A percentile compares a stretch with the other conserved stretches of the same genome.
Evolutionary conservation across 2,113 vertebrate genomes (phyloP).

Genomic region (Gnathonemus longibarbis): DNA sequence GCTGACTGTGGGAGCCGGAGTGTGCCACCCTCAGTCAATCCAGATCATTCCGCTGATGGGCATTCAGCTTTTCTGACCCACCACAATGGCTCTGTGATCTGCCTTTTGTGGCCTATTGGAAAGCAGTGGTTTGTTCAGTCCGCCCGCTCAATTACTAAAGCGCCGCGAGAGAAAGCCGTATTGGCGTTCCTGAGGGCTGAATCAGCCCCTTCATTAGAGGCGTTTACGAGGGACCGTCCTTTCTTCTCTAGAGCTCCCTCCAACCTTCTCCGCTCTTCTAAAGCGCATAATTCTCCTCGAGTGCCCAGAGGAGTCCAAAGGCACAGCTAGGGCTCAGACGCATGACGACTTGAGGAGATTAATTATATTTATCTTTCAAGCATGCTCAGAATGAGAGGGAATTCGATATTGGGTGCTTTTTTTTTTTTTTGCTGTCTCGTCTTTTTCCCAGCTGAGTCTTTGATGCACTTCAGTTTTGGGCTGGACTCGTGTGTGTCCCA

Average conservation of each 20-base stretch:
- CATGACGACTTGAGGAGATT: conserved; percentile 89
- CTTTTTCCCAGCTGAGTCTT: conserved; percentile 53
- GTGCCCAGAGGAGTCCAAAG: conserved; percentile 76
- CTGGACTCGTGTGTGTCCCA: conserved; percentile 53
- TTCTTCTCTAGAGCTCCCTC: conserved; percentile 68
- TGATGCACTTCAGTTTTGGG: conserved; percentile 65
- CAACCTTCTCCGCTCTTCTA: conserved; percentile 89
- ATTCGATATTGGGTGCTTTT: conserved; percentile 51
- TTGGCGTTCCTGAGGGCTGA: conserved; percentile 87
- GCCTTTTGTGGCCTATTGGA: conserved; percentile 93
- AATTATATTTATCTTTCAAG: conserved; percentile 81
- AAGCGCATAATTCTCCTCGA: conserved; percentile 92
- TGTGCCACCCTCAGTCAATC: conserved; percentile 76
- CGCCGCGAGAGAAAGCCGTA: conserved; percentile 93
- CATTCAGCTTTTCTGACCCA: conserved; percentile 76
- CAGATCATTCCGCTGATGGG: conserved; percentile 95
- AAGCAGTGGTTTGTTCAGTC: conserved; percentile 87
- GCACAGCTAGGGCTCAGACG: conserved; percentile 78
- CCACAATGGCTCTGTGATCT: conserved; percentile 92
- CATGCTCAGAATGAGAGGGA: conserved; percentile 56
- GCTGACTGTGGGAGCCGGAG: conserved; percentile 63
- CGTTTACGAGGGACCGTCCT: conserved; percentile 80
- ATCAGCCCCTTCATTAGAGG: conserved; percentile 94
- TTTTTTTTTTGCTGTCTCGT: conserved; percentile 44
- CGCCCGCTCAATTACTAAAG: conserved; percentile 88